Conservation (phyloP, 2,797 vertebrate species). For the Lateolabrax maculatus region DNA sequence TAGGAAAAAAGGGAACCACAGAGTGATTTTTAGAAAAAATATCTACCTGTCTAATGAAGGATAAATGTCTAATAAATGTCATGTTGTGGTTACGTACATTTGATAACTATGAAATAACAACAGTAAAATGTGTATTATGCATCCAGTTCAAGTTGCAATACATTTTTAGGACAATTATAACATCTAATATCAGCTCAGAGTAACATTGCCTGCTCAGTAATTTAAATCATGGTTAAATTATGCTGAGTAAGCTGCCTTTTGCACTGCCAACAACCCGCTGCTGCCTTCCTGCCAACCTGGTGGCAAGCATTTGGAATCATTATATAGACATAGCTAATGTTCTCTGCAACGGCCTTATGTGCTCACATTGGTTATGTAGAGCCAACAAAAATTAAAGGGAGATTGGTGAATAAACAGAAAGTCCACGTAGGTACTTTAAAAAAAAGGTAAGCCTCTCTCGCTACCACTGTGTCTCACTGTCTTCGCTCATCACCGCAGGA, state of each 20-base stretch:
- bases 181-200: constrained; percentile 40
- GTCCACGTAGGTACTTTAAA: not conserved
- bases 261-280: constrained; percentile 31
- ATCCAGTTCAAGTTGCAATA: constrained; percentile 19
- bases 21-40: not conserved
- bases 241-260: constrained; percentile 46
- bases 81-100: not conserved
- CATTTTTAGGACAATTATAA: constrained; percentile 35
- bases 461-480: constrained; percentile 17
- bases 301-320: constrained; percentile 41
- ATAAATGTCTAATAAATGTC: not conserved
- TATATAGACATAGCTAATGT: constrained; percentile 44
- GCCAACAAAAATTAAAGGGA: not conserved
- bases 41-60: not conserved
- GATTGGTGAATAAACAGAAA: constrained; percentile 24
- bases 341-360: constrained; percentile 41
- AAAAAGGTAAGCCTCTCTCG: constrained; percentile 6
- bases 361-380: not conserved
- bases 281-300: constrained; percentile 56
- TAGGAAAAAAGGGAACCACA: not conserved
- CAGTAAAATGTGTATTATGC: not conserved
- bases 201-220: constrained; percentile 40
- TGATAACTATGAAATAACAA: not conserved
- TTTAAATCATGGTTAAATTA: constrained; percentile 31
- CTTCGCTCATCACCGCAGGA: constrained; percentile 36